Conservation (phyloP, 2,888 invertebrate genomes). For the Drosophila mayaguana region DNA sequence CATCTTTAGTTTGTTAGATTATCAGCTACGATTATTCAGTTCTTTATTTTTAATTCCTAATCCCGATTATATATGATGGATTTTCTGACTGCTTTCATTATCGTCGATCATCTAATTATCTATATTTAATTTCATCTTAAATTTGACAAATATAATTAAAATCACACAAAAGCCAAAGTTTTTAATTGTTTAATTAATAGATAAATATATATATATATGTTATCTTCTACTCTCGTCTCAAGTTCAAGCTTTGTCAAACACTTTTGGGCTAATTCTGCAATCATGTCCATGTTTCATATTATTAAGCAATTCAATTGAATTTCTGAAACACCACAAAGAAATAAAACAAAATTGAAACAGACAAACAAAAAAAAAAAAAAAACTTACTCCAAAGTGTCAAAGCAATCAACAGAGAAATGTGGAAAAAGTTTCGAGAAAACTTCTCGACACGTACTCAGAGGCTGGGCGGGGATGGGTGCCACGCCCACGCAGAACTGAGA, state of each 20-base stretch:
- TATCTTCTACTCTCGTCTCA: neutral
- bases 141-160: neutral
- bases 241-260: neutral
- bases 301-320: conserved; percentile 73
- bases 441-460: conserved; percentile 65
- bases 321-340: conserved; percentile 26
- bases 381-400: conserved; percentile 73
- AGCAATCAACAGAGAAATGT: conserved; percentile 66
- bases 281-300: conserved; percentile 67
- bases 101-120: too few species aligned
- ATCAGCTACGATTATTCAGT: too few species aligned
- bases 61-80: too few species aligned
- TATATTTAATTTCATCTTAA: too few species aligned
- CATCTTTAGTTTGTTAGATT: too few species aligned
- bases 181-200: neutral
- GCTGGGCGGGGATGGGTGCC: conserved; percentile 11
- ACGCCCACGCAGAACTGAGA: conserved; percentile 41
- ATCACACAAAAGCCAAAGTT: neutral
- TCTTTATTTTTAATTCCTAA: too few species aligned
- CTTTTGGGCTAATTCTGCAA: conserved; percentile 30
- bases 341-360: conserved; percentile 21
- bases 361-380: conserved; percentile 6
- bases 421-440: conserved; percentile 66
- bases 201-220: neutral
- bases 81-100: too few species aligned